Evolutionary conservation across 1,140 invertebrate genomes (phyloP).

Genomic region (Cyrtorhinus lividipennis): DNA sequence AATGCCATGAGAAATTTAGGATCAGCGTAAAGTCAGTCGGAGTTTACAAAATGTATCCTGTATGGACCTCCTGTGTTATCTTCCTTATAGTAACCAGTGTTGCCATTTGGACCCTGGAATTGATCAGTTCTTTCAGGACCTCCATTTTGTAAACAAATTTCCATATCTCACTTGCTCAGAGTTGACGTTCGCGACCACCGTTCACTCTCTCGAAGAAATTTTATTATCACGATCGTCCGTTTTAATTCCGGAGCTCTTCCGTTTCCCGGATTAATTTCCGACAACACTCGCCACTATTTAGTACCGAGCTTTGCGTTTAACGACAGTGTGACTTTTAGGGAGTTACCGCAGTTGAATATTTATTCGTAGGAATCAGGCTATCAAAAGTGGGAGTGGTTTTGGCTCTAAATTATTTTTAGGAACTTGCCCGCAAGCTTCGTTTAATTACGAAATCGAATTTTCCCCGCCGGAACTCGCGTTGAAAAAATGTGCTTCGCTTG

Average conservation of each 20-base stretch:
- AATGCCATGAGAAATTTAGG: too few species aligned
- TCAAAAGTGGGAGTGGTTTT: constrained; percentile 4
- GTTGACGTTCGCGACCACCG: neutral
- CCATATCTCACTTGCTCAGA: neutral
- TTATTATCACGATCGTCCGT: neutral
- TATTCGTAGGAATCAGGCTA: neutral
- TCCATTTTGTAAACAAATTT: constrained; percentile 8
- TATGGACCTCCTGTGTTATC: too few species aligned
- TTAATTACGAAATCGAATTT: neutral
- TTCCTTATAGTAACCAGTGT: too few species aligned
- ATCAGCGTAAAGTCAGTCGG: too few species aligned
- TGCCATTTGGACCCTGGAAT: neutral
- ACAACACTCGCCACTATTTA: neutral
- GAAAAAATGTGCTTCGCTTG: neutral
- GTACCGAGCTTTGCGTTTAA: neutral
- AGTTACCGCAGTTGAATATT: neutral
- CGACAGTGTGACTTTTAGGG: neutral
- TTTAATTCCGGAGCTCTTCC: neutral
- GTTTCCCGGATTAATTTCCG: neutral
- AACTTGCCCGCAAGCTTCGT: neutral
- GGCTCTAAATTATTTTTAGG: constrained; percentile 4
- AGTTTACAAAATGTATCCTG: too few species aligned
- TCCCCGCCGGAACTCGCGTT: neutral
- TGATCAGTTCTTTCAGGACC: neutral
- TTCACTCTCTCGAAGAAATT: neutral